phyloP scores from a whole-genome alignment of 1,140 invertebrate species.

The Caerostris extrusa region DNA sequence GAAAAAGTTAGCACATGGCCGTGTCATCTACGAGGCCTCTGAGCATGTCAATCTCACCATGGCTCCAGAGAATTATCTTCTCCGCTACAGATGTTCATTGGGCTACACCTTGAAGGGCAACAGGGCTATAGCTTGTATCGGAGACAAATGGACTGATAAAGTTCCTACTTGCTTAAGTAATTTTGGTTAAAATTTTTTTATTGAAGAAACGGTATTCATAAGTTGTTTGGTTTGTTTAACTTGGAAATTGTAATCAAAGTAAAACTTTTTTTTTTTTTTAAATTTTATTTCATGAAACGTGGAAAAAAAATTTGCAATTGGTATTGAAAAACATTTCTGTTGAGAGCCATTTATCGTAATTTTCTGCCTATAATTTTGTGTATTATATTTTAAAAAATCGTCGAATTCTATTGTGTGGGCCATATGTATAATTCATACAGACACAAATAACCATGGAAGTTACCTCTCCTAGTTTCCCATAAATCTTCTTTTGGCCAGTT shows the following conservation, averaged over 20 bases:
- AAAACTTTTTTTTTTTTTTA: neutral
- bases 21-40: neutral
- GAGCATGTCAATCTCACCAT: slow-evolving; percentile 3
- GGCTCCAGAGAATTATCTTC: slow-evolving; percentile 32
- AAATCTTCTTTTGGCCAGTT: no score
- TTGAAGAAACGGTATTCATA: neutral
- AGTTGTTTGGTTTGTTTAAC: neutral
- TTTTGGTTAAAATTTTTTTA: neutral
- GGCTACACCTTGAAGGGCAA: slow-evolving; percentile 14
- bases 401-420: no score
- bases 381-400: no score
- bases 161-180: slow-evolving; percentile 47
- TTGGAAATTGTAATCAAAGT: neutral
- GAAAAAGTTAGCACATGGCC: neutral
- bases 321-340: neutral
- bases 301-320: neutral
- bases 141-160: slow-evolving; percentile 26
- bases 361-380: neutral
- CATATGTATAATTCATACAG: no score
- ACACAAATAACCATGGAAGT: no score
- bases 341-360: neutral
- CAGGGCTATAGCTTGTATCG: neutral
- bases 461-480: no score
- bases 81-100: neutral
- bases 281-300: neutral